Evolutionary conservation across 1,140 invertebrate genomes (phyloP).

Genomic region (Temnothorax curvispinosus): DNA sequence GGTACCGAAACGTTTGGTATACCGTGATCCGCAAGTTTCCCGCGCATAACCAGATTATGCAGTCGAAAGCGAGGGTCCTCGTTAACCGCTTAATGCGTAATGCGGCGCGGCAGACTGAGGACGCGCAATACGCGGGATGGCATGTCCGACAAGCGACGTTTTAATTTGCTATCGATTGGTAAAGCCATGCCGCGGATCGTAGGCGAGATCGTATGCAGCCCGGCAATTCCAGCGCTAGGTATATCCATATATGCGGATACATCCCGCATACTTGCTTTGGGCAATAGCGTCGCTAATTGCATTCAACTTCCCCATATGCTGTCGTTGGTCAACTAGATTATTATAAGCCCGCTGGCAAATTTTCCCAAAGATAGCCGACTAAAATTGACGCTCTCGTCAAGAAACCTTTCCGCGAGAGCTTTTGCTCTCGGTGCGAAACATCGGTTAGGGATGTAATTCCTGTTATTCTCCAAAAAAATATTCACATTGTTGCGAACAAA

Average conservation of each 20-base stretch:
- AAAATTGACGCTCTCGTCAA: not conserved
- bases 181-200: slow-evolving; percentile 46
- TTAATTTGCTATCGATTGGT: slow-evolving; percentile 71
- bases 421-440: not conserved
- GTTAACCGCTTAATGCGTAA: slow-evolving; percentile 34
- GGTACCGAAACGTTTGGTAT: not conserved
- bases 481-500: not conserved
- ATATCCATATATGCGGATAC: slow-evolving; percentile 10
- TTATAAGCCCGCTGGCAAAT: not conserved
- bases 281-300: slow-evolving; percentile 54
- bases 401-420: not conserved
- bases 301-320: slow-evolving; percentile 16
- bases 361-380: not conserved
- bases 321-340: slow-evolving; percentile 18
- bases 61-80: slow-evolving; percentile 40
- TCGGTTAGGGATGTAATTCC: not conserved
- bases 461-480: not conserved
- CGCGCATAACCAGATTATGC: slow-evolving; percentile 35
- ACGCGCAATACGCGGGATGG: slow-evolving; percentile 43
- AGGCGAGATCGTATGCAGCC: not conserved
- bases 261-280: slow-evolving; percentile 70
- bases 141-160: slow-evolving; percentile 66
- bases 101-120: slow-evolving; percentile 10
- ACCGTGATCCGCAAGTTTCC: not conserved
- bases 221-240: slow-evolving; percentile 25